Base-by-base conservation (phyloP, 1,140 invertebrate species). In the Brachionus manjavacas region DNA sequence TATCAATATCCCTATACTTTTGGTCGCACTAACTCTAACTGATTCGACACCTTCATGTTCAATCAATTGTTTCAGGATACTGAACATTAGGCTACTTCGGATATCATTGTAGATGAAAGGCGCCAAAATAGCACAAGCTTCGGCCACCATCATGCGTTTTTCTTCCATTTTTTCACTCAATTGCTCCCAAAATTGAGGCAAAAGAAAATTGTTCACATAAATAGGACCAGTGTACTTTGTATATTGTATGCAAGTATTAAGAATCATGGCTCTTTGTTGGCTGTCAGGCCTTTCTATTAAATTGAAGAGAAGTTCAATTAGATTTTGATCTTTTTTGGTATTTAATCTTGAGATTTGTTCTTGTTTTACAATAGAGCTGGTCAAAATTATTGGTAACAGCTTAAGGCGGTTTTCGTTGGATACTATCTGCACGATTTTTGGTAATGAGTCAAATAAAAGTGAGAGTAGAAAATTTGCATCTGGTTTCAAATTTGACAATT, bases 171-270 rank as follows among this genome's bases (percentile, higher is more conserved):
- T 93, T 87, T 79, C 11, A 78, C 35, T 85, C 49, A 90, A 89
- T 87, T 94, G 93, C 86, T 94, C 93, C 93, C 93, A 94, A 86
- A 93, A 94, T 85, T 93, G 91, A 1, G 93, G 93, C n/a, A 94
- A 88, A 66, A 94, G 90, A 87, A 94, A 93, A 85, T 92, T 92
- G 85, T 93, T 91, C 14, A 93, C 90, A 43, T 92, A 87, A 23
- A 89, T 88, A 41, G 89, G 90, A 49, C 91, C 91, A 14, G 90
- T 87, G 85, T 89, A 85, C 86, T 92, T 91, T 9, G 92, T 92
- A 86, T 93, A 92, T 6, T 91, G 90, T 49, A 92, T 88, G 85
- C 93, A 91, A 46, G 92, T 92, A 89, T 91, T 90, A 84, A 94
- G 88, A 86, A 94, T 93, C 87, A 92, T 91, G 86, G 91, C 90